These are phyloP conservation scores for Okamejei kenojei DNA, from an alignment of 2,797 vertebrate genomes.

Conservation along the genomic window DNA sequence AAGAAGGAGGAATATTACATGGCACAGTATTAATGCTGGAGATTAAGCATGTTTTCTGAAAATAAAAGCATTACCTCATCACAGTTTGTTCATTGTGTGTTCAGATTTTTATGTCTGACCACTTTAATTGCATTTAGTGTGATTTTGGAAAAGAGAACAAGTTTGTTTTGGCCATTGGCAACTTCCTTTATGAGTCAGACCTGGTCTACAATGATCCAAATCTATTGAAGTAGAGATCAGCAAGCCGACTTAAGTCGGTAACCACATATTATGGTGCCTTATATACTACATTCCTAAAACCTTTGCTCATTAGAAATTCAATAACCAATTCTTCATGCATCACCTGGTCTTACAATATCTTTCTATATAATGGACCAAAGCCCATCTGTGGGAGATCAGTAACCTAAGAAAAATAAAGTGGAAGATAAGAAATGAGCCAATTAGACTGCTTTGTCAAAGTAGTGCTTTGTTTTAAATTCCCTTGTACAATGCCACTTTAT, in stretches of 20 bases:
- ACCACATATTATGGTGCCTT: background rate
- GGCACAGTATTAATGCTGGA: too few relatives aligned
- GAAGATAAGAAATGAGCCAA: background rate
- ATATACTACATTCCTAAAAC: background rate
- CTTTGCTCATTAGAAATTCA: background rate
- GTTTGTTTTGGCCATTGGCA: too few relatives aligned
- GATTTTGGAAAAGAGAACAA: too few relatives aligned
- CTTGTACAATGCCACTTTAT: background rate
- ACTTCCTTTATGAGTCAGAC: conserved; percentile 12
- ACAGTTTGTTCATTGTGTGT: too few relatives aligned
- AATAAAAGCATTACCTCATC: too few relatives aligned
- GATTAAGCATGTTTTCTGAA: too few relatives aligned
- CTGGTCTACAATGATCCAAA: conserved; percentile 9
- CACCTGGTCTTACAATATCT: background rate
- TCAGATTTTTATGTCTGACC: too few relatives aligned
- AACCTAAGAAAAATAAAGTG: background rate
- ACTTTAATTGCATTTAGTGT: too few relatives aligned
- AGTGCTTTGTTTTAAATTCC: background rate
- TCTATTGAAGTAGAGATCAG: conserved; percentile 7
- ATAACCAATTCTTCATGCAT: background rate
- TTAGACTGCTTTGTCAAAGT: background rate
- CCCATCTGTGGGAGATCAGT: background rate
- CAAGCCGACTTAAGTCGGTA: background rate
- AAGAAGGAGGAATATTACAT: too few relatives aligned
- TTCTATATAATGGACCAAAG: background rate